phyloP scores from a whole-genome alignment of 2,797 vertebrate species.

The Antrozous pallidus region DNA sequence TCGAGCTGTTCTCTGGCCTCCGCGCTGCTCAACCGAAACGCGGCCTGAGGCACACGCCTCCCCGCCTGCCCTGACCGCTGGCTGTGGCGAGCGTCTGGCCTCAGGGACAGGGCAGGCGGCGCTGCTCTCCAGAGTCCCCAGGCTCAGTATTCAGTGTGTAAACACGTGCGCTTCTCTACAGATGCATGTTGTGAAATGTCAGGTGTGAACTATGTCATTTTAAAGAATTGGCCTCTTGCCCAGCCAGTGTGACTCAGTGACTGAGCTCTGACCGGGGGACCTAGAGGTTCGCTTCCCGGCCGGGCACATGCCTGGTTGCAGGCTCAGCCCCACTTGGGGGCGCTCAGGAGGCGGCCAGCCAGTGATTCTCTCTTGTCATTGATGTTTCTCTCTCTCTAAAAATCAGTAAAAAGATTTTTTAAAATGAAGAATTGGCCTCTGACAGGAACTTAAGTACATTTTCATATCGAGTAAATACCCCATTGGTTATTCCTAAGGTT shows the following conservation, averaged over 20 bases:
- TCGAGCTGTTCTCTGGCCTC: neutral
- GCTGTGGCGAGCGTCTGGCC: neutral
- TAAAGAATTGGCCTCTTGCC: neutral
- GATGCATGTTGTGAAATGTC: neutral
- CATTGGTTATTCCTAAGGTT: neutral
- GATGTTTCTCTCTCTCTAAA: too few species aligned
- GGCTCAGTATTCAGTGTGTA: neutral
- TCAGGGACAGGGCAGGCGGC: neutral
- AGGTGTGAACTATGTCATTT: neutral
- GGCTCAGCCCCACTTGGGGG: too few species aligned
- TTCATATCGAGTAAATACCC: neutral
- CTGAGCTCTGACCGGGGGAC: too few species aligned
- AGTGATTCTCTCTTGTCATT: too few species aligned
- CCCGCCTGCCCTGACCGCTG: accelerated
- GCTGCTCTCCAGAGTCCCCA: neutral
- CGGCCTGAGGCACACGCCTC: accelerated
- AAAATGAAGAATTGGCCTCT: neutral
- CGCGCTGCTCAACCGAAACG: neutral
- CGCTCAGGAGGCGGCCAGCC: too few species aligned
- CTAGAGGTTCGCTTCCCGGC: too few species aligned
- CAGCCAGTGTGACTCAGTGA: too few species aligned
- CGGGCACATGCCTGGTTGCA: too few species aligned
- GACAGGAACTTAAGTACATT: neutral
- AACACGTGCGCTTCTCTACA: neutral
- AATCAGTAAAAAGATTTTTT: neutral